Conservation (phyloP, 2,797 vertebrate species). For the Thunnus albacares region DNA sequence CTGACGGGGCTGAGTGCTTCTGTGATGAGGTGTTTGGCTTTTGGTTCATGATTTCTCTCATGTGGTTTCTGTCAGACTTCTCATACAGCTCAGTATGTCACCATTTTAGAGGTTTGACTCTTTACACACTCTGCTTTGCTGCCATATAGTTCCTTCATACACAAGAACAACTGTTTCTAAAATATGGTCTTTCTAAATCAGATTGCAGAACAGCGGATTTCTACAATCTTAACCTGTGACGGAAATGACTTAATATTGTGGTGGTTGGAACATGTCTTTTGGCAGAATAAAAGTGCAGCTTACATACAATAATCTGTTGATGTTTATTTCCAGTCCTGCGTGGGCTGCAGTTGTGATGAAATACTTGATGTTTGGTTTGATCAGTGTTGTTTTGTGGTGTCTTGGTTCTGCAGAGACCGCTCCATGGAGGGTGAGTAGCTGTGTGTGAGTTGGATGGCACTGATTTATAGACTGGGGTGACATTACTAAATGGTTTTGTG, state of each 20-base stretch:
- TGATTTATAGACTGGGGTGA: slow-evolving; percentile 31
- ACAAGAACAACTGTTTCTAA: not conserved
- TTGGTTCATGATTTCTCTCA: slow-evolving; percentile 36
- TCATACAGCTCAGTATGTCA: not conserved
- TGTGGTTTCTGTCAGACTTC: not conserved
- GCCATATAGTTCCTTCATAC: not conserved
- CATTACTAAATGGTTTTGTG: slow-evolving; percentile 1
- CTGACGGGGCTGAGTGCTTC: slow-evolving; percentile 61
- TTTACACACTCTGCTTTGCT: not conserved
- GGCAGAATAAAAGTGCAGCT: not conserved
- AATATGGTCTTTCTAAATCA: not conserved
- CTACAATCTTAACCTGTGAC: not conserved
- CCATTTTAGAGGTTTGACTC: not conserved
- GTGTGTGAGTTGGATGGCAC: slow-evolving; percentile 29
- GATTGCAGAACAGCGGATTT: not conserved
- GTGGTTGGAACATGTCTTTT: not conserved
- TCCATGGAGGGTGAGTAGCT: slow-evolving; percentile 77
- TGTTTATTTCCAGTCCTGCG: not conserved
- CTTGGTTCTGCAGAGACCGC: slow-evolving; percentile 76
- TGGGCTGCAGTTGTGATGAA: not conserved
- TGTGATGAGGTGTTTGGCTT: slow-evolving; percentile 43
- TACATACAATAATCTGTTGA: not conserved
- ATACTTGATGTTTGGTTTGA: slow-evolving; percentile 44
- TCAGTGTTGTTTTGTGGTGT: slow-evolving; percentile 57
- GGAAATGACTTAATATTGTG: not conserved